Evolutionary conservation across 2,888 invertebrate genomes (phyloP).

Genomic region (Rhyacophila evoluta): DNA sequence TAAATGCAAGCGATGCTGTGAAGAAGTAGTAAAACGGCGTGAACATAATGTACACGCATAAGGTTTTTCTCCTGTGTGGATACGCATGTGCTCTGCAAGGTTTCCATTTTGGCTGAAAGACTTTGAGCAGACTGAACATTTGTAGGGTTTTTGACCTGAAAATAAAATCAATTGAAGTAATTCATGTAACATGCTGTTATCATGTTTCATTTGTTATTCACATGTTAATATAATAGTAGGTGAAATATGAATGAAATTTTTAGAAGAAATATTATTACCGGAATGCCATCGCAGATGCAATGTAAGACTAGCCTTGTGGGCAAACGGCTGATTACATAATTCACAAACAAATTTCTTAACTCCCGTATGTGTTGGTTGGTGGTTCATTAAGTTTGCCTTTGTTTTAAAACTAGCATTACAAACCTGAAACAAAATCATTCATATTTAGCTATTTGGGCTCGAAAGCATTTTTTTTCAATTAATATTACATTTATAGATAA

Average conservation of each 20-base stretch:
- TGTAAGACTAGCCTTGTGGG: slow-evolving; percentile 82
- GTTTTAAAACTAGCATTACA: slow-evolving; percentile 77
- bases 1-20: slow-evolving; percentile 77
- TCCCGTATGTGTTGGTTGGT: slow-evolving; percentile 79
- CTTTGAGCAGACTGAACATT: slow-evolving; percentile 78
- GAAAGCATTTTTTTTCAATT: too few relatives aligned
- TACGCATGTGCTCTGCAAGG: slow-evolving; percentile 80
- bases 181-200: too few relatives aligned
- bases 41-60: slow-evolving; percentile 77
- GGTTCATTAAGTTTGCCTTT: slow-evolving; percentile 78
- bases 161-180: slow-evolving; percentile 46
- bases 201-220: too few relatives aligned
- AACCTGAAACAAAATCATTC: slow-evolving; percentile 60
- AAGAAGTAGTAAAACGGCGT: slow-evolving; percentile 79
- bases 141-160: slow-evolving; percentile 73
- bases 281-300: slow-evolving; percentile 80
- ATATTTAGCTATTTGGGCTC: too few relatives aligned
- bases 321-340: slow-evolving; percentile 79
- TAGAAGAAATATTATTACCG: slow-evolving; percentile 59
- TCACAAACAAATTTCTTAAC: slow-evolving; percentile 78
- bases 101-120: slow-evolving; percentile 84
- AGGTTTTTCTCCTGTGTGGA: slow-evolving; percentile 84
- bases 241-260: too few relatives aligned
- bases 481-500: too few relatives aligned
- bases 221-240: too few relatives aligned